Evolutionary conservation across 2,888 invertebrate species (phyloP).

Genomic region (Villa cingulata): DNA sequence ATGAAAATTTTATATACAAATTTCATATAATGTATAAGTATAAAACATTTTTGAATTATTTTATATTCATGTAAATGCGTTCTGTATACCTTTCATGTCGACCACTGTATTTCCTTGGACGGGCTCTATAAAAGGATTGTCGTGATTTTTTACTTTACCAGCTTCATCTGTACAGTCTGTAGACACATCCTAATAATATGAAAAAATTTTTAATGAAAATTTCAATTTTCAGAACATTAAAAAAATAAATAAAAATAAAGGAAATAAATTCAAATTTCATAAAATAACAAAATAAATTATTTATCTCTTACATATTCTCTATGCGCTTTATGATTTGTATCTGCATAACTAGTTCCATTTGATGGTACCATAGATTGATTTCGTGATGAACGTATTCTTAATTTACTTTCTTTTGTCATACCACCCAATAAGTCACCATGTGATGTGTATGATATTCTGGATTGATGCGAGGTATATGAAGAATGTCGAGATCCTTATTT

Average conservation of each 20-base stretch:
- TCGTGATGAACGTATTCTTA: conserved; percentile 61
- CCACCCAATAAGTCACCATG: conserved; percentile 81
- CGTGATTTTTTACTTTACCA: conserved; percentile 68
- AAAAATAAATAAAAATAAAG: too few species aligned
- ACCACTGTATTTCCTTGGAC: conserved; percentile 78
- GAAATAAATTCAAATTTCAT: too few species aligned
- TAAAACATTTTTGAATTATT: neutral
- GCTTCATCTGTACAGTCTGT: conserved; percentile 65
- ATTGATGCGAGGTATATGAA: conserved; percentile 91
- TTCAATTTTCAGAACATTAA: too few species aligned
- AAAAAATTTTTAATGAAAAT: too few species aligned
- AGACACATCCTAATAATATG: conserved; percentile 53
- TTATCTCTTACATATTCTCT: conserved; percentile 55
- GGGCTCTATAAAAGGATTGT: conserved; percentile 86
- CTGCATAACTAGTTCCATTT: conserved; percentile 42
- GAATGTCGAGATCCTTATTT: conserved; percentile 68
- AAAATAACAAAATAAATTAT: too few species aligned
- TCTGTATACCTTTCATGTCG: conserved; percentile 83
- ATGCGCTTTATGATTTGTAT: conserved; percentile 50
- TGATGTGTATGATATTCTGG: conserved; percentile 84
- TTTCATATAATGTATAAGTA: too few species aligned
- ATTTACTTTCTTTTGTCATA: conserved; percentile 70
- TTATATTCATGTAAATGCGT: neutral
- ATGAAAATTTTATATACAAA: neutral
- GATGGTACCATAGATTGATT: conserved; percentile 51